These are phyloP conservation scores for Adelphocoris suturalis DNA, from an alignment of 2,888 invertebrate species.

Conservation along the genomic window DNA sequence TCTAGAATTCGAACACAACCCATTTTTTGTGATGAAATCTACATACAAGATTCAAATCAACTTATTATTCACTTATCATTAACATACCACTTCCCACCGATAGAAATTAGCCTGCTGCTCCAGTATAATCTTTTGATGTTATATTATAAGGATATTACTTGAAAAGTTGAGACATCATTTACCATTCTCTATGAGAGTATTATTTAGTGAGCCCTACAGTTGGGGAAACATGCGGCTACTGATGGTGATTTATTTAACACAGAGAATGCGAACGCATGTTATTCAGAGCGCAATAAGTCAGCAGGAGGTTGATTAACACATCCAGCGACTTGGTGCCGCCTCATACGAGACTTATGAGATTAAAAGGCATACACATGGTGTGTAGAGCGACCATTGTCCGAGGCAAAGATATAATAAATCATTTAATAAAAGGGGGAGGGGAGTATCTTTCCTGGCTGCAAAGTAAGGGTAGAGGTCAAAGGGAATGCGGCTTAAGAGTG, in stretches of 20 bases:
- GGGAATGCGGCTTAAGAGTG: conserved; percentile 58
- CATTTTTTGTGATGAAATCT: too few relatives aligned
- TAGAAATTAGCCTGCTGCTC: too few relatives aligned
- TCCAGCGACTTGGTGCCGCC: conserved; percentile 14
- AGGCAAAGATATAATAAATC: conserved; percentile 64
- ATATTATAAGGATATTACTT: too few relatives aligned
- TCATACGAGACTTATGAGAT: conserved; percentile 52
- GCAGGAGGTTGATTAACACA: conserved; percentile 62
- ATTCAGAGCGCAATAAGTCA: conserved; percentile 64
- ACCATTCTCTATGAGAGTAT: background rate
- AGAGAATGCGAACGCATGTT: conserved; percentile 62
- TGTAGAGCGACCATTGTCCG: conserved; percentile 41
- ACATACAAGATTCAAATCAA: too few relatives aligned
- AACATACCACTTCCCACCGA: too few relatives aligned
- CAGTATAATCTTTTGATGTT: too few relatives aligned
- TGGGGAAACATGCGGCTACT: background rate
- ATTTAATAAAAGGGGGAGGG: conserved; percentile 43
- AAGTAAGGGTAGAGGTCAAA: conserved; percentile 45
- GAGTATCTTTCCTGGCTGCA: background rate
- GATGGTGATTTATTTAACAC: conserved; percentile 63
- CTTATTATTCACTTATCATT: too few relatives aligned
- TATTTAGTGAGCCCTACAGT: background rate
- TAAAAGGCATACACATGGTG: conserved; percentile 62
- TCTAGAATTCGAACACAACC: too few relatives aligned
- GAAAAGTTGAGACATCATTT: background rate